A percentile compares a stretch with the other conserved stretches of the same genome.
These are phyloP conservation scores for Cladopsammia gracilis DNA, from an alignment of 64 coral and sea anemone genomes.

Conservation along the genomic window DNA sequence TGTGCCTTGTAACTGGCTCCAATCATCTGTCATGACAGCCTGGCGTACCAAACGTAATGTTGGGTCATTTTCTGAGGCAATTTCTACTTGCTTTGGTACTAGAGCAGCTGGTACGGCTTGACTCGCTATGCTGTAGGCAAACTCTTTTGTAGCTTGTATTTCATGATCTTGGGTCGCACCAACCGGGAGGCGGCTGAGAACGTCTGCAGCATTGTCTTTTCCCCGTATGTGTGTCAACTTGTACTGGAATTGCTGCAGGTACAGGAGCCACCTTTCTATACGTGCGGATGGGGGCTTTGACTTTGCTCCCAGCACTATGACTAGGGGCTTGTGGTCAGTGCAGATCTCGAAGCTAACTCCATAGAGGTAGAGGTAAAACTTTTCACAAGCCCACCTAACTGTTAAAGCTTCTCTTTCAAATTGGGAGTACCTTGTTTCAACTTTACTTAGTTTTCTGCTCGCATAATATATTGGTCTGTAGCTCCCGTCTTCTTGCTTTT, in stretches of 20 bases:
- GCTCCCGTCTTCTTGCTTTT: conserved; percentile 10
- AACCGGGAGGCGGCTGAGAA: conserved; percentile 56
- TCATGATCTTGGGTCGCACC: neutral
- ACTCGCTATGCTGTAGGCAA: conserved; percentile 42
- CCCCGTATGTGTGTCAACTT: conserved; percentile 19
- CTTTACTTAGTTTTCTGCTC: conserved; percentile 30
- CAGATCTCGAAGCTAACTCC: neutral
- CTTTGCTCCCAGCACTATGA: neutral
- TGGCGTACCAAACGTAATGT: neutral
- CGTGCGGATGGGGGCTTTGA: conserved; percentile 43
- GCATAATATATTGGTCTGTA: conserved; percentile 58
- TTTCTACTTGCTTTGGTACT: conserved; percentile 35
- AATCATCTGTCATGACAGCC: conserved; percentile 42
- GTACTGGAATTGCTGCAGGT: conserved; percentile 36
- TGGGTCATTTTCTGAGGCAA: conserved; percentile 21
- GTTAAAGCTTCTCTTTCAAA: conserved; percentile 26
- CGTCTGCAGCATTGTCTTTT: conserved; percentile 37
- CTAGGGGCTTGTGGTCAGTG: conserved; percentile 32
- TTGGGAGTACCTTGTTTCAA: conserved; percentile 47
- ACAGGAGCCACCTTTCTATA: conserved; percentile 44
- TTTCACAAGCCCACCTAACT: conserved; percentile 11
- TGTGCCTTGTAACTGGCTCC: conserved; percentile 1
- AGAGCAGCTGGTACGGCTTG: conserved; percentile 13
- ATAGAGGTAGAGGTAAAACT: conserved; percentile 16
- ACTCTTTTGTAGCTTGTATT: conserved; percentile 18